Base-by-base conservation (phyloP, 2,797 vertebrate species). In the Sciurus vulgaris region DNA sequence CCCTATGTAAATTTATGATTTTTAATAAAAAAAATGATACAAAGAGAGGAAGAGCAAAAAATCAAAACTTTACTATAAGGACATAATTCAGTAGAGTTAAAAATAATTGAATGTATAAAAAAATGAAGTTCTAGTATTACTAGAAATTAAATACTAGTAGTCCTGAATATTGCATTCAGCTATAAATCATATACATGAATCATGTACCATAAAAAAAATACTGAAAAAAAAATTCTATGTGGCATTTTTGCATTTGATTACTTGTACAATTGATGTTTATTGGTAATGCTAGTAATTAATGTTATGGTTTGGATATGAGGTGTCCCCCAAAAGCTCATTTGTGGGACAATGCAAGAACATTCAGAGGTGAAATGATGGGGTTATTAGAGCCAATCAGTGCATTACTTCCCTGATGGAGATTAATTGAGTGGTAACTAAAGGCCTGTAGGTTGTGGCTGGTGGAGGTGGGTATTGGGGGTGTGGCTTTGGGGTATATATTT, bases 141-240 rank as follows among this genome's bases (percentile, higher is more conserved):
- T 83, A 73, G n/a, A 95, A 94, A 86, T 77, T 92, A 92, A 87
- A 89, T 63, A 89, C 73, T 20, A 85, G 14, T 9, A 87, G 26
- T 88, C 49, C 82, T 30, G 84, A 73, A 59, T 51, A 49, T n/a
- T 61, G 76, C 85, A 65, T 88, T 89, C 49, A 90, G 8, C 7
- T 70, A 96, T 59, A 97, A 87, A 70, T 90, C 51, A 92, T n/a
- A 70, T 59, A 67, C 2, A 84, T 84, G 69, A 85, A 92, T n/a
- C 49, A 86, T 92, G 10, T 76, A 54, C 44, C 28, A 92, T 59
- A 1, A n/a, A n/a, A n/a, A n/a, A n/a, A n/a, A n/a, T n/a, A n/a
- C n/a, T n/a, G n/a, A n/a, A n/a, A n/a, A n/a, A n/a, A n/a, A n/a
- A n/a, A n/a, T n/a, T n/a, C n/a, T n/a, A 4, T 49, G 33, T 59